A percentile compares a stretch with the other conserved stretches of the same genome.
Evolutionary conservation across 2,113 vertebrate genomes (phyloP).

Genomic region (Boleophthalmus pectinirostris): DNA sequence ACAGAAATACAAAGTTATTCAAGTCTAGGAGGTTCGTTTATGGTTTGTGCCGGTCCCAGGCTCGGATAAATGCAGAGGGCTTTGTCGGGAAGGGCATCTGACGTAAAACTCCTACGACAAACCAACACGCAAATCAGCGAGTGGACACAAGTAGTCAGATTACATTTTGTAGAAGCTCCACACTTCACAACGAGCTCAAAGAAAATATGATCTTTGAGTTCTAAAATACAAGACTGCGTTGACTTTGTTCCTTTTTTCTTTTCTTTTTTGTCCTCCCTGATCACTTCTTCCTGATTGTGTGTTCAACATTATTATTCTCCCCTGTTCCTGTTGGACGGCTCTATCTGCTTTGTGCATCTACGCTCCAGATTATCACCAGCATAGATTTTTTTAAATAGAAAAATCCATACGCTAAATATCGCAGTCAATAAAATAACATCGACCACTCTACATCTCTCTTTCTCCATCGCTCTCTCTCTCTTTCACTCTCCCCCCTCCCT

Average conservation of each 20-base stretch:
- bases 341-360: constrained; percentile 5
- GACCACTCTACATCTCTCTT: constrained; percentile 31
- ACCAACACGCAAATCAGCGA: not conserved
- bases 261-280: not conserved
- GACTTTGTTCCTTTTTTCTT: not conserved
- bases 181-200: not conserved
- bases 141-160: not conserved
- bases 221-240: not conserved
- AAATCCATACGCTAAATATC: constrained; percentile 82
- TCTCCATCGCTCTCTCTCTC: constrained; percentile 22
- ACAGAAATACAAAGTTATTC: too few species aligned
- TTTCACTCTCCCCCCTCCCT: not conserved
- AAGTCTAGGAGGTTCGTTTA: too few species aligned
- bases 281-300: not conserved
- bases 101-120: not conserved
- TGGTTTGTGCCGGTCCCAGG: too few species aligned
- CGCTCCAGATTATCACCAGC: constrained; percentile 28
- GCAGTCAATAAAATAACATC: constrained; percentile 78
- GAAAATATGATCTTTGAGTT: not conserved
- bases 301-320: not conserved
- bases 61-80: too few species aligned
- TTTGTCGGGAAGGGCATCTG: too few species aligned
- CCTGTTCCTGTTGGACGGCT: not conserved
- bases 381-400: constrained; percentile 83
- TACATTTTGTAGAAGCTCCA: too few species aligned